Percentiles rank a stretch among this genome's conserved stretches.
phyloP scores from a whole-genome alignment of 2,888 invertebrate species.

The Dynastes tityus region DNA sequence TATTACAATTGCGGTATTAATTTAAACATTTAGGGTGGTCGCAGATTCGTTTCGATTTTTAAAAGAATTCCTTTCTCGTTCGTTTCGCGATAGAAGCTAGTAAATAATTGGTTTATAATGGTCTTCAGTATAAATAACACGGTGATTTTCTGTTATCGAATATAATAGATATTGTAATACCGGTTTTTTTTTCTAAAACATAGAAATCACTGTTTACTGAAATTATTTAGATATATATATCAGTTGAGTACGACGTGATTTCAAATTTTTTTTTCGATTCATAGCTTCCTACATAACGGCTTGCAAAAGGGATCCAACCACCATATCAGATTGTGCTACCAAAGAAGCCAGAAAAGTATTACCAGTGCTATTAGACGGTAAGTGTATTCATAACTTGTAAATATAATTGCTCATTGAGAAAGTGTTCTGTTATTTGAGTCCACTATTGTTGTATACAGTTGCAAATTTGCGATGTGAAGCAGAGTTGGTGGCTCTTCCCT shows the following conservation, averaged over 20 bases:
- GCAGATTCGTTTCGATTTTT: background rate
- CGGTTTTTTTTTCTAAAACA: too few relatives aligned
- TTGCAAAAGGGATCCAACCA: conserved; percentile 61
- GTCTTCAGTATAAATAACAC: too few relatives aligned
- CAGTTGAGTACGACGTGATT: background rate
- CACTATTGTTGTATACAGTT: too few relatives aligned
- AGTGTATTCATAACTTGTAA: conserved; percentile 9
- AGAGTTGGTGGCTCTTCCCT: too few relatives aligned
- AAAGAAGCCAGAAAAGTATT: conserved; percentile 59
- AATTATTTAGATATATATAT: too few relatives aligned
- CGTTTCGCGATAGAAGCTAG: background rate
- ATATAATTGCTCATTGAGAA: too few relatives aligned
- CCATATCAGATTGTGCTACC: conserved; percentile 61
- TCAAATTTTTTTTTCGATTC: conserved; percentile 17
- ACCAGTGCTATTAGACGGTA: conserved; percentile 60
- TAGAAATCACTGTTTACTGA: too few relatives aligned
- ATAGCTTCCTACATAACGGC: conserved; percentile 62
- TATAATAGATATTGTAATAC: too few relatives aligned
- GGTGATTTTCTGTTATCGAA: too few relatives aligned
- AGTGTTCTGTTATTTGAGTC: too few relatives aligned
- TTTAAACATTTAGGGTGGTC: background rate
- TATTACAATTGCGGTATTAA: background rate
- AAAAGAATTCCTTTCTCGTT: background rate
- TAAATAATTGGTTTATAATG: too few relatives aligned
- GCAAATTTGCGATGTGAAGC: too few relatives aligned